Evolutionary conservation across 2,797 vertebrate species (phyloP).

Genomic region (Antrozous pallidus): DNA sequence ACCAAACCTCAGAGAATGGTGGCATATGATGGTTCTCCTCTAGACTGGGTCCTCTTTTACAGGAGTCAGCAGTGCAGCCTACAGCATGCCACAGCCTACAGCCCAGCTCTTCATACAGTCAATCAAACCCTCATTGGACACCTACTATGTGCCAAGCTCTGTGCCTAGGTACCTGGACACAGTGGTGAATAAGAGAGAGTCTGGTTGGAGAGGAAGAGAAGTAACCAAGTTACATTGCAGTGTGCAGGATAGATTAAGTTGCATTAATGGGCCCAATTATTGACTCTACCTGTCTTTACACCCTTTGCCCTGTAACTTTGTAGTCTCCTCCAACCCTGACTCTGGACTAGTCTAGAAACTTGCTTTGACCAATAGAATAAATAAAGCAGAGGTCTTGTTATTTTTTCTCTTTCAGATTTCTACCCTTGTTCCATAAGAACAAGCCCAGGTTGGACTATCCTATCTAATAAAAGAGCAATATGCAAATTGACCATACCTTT

Average conservation of each 20-base stretch:
- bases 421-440: background rate
- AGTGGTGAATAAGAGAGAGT: background rate
- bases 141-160: background rate
- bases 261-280: background rate
- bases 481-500: too few relatives aligned
- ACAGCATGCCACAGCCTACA: background rate
- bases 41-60: background rate
- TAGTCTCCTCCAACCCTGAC: background rate
- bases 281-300: too few relatives aligned
- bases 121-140: background rate
- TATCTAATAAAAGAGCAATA: too few relatives aligned
- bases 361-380: background rate
- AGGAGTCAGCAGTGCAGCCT: background rate
- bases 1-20: background rate
- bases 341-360: background rate
- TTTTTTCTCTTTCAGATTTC: background rate
- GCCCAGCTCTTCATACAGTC: background rate
- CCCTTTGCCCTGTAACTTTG: background rate
- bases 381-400: background rate
- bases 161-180: background rate
- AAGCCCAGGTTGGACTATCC: background rate
- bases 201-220: background rate
- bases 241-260: background rate
- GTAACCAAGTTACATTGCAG: background rate
- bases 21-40: background rate